phyloP scores from a whole-genome alignment of 2,888 invertebrate species.

The Willowsia nigromaculata region DNA sequence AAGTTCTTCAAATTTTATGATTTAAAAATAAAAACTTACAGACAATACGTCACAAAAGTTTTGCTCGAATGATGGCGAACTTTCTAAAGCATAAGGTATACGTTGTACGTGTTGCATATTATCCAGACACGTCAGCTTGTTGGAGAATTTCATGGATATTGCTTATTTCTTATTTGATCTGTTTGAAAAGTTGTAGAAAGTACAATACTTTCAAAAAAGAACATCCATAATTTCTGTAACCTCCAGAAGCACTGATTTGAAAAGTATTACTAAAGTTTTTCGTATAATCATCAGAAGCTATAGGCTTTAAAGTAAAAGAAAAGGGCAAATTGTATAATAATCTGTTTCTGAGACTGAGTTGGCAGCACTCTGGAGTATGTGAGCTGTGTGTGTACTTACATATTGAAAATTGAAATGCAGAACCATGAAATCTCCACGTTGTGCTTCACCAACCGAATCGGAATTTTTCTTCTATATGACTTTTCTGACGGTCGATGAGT shows the following conservation, averaged over 20 bases:
- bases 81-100: neutral
- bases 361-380: neutral
- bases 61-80: neutral
- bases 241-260: neutral
- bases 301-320: neutral
- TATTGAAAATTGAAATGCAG: conserved; percentile 50
- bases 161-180: neutral
- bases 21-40: neutral
- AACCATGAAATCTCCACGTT: conserved; percentile 59
- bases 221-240: neutral
- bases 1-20: too few species aligned
- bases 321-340: conserved; percentile 28
- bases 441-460: conserved; percentile 63
- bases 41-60: neutral
- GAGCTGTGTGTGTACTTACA: neutral
- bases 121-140: neutral
- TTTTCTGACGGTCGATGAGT: conserved; percentile 21
- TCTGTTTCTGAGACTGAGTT: neutral
- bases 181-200: conserved; percentile 17
- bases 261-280: neutral
- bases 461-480: conserved; percentile 36
- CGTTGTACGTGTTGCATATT: conserved; percentile 1
- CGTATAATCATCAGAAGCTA: neutral
- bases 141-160: neutral
- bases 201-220: neutral